Conservation (phyloP, 2,113 vertebrate genomes). For the Nipponia nippon region DNA sequence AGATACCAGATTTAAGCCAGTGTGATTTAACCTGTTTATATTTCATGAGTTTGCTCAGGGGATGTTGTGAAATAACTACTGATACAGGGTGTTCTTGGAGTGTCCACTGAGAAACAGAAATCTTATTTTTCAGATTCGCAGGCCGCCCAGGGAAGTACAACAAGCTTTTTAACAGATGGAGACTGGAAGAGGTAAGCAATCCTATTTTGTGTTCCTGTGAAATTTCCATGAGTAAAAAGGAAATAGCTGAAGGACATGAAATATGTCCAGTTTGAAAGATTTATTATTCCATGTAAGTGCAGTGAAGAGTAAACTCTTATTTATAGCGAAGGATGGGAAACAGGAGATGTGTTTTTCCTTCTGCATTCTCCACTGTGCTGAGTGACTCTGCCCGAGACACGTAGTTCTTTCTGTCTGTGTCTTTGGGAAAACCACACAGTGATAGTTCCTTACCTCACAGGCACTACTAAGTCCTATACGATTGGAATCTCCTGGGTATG, state of each 20-base stretch:
- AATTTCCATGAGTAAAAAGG: not conserved
- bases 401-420: not conserved
- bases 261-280: not conserved
- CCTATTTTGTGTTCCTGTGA: not conserved
- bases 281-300: not conserved
- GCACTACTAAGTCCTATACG: fast-evolving
- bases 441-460: not conserved
- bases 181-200: conserved; percentile 92
- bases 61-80: not conserved
- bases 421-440: not conserved
- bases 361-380: not conserved
- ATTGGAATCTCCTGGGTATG: not conserved
- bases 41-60: not conserved
- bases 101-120: conserved; percentile 39
- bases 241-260: not conserved
- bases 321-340: not conserved
- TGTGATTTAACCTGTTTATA: not conserved
- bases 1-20: not conserved
- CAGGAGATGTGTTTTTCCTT: not conserved
- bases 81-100: not conserved
- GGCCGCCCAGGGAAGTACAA: conserved; percentile 97
- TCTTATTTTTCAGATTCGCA: conserved; percentile 84
- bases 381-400: not conserved
- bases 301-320: not conserved
- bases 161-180: conserved; percentile 97